Evolutionary conservation across 2,888 invertebrate species (phyloP).

Genomic region (Abrostola triplasia): DNA sequence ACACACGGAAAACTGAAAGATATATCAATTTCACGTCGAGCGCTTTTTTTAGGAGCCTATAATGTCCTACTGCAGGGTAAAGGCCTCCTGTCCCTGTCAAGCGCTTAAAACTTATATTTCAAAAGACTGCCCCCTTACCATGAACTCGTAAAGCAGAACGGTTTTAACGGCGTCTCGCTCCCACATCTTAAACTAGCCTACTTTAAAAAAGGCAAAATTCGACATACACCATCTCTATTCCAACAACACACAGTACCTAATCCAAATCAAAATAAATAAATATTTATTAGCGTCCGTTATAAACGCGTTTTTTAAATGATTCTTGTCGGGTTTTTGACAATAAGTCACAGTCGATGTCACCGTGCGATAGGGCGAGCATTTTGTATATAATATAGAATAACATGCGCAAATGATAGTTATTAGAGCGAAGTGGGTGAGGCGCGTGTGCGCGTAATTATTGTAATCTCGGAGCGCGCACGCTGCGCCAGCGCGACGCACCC

Average conservation of each 20-base stretch:
- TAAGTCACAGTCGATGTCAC: conserved; percentile 69
- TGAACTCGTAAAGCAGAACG: too few species aligned
- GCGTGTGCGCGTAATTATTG: conserved; percentile 86
- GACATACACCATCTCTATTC: too few species aligned
- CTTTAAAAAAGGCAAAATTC: conserved; percentile 8
- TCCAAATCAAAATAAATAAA: conserved; percentile 39
- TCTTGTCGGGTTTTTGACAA: conserved; percentile 46
- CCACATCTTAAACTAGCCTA: background rate
- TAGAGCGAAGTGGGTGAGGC: conserved; percentile 77
- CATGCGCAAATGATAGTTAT: conserved; percentile 87
- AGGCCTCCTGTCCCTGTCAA: too few species aligned
- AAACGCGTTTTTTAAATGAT: conserved; percentile 31
- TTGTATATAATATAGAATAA: conserved; percentile 84
- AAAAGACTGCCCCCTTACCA: too few species aligned
- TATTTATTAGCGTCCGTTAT: conserved; percentile 35
- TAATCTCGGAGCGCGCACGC: conserved; percentile 77
- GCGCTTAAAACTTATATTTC: too few species aligned
- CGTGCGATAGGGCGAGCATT: conserved; percentile 75
- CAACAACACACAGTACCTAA: too few species aligned
- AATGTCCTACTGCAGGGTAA: too few species aligned
- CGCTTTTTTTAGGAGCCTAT: too few species aligned
- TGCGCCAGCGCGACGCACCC: conserved; percentile 62
- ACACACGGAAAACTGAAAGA: too few species aligned
- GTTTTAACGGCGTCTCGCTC: too few species aligned
- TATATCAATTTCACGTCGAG: too few species aligned